These are phyloP conservation scores for Lumbricus terrestris DNA, from an alignment of 2,888 invertebrate genomes.

Conservation along the genomic window DNA sequence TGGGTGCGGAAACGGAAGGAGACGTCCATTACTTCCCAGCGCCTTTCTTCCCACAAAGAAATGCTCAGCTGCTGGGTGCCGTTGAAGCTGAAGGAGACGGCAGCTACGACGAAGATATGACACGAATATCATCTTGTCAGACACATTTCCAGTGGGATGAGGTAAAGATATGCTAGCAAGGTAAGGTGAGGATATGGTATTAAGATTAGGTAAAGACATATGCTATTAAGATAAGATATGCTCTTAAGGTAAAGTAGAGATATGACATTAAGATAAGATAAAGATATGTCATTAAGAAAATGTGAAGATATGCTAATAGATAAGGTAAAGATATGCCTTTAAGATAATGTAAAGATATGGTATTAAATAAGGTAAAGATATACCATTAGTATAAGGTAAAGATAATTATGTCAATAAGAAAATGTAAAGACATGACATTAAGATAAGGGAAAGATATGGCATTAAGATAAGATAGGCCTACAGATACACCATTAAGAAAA, in stretches of 20 bases:
- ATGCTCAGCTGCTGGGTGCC: not conserved
- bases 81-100: not conserved
- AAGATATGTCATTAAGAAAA: too few species aligned
- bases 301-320: too few species aligned
- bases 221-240: not conserved
- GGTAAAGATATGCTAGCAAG: not conserved
- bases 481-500: too few species aligned
- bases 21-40: not conserved
- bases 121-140: not conserved
- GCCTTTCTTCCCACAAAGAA: not conserved
- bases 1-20: conserved; percentile 11
- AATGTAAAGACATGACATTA: too few species aligned
- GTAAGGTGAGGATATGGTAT: too few species aligned
- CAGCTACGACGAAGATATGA: not conserved
- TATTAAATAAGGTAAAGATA: too few species aligned
- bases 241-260: not conserved
- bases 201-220: too few species aligned
- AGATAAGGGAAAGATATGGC: not conserved
- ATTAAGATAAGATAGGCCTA: not conserved
- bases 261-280: not conserved
- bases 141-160: not conserved
- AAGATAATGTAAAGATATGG: too few species aligned
- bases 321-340: too few species aligned
- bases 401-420: too few species aligned
- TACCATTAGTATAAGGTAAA: too few species aligned